Conservation (phyloP, 1,140 invertebrate genomes). For the Drosophila repletoides region DNA sequence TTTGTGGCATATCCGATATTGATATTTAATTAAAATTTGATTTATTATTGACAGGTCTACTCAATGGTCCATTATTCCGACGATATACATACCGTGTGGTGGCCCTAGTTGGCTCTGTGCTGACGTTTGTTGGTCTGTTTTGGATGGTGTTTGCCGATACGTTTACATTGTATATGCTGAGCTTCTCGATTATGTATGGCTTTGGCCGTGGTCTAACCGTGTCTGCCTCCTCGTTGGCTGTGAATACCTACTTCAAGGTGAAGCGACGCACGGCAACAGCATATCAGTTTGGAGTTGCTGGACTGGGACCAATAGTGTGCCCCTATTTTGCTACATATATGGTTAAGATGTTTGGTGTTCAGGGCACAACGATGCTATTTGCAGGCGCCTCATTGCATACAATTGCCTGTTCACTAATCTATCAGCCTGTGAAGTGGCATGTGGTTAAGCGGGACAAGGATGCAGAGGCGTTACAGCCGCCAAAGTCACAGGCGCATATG, state of each 20-base stretch:
- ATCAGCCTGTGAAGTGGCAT: constrained; percentile 87
- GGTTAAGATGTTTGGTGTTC: constrained; percentile 83
- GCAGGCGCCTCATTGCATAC: constrained; percentile 85
- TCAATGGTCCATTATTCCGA: constrained; percentile 86
- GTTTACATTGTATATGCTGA: constrained; percentile 85
- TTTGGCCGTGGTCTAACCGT: constrained; percentile 85
- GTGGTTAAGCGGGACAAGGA: constrained; percentile 82
- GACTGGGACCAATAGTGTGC: constrained; percentile 84
- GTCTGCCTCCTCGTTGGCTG: constrained; percentile 85
- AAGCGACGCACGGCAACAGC: constrained; percentile 85
- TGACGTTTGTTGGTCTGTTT: constrained; percentile 85
- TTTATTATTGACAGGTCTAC: constrained; percentile 84
- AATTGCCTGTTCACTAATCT: constrained; percentile 84
- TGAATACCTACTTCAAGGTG: constrained; percentile 86
- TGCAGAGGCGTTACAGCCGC: constrained; percentile 52
- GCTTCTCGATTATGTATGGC: constrained; percentile 85
- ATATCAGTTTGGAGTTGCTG: constrained; percentile 84
- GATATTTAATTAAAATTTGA: too few relatives aligned
- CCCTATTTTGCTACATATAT: constrained; percentile 84
- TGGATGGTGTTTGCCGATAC: constrained; percentile 84
- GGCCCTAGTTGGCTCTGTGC: constrained; percentile 84
- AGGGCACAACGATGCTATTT: constrained; percentile 84
- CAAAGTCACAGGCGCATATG: constrained; percentile 10
- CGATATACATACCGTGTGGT: constrained; percentile 86
- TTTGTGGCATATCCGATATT: too few relatives aligned